Conservation (phyloP, 92 coral and sea anemone species). For the Parazoanthus swiftii region DNA sequence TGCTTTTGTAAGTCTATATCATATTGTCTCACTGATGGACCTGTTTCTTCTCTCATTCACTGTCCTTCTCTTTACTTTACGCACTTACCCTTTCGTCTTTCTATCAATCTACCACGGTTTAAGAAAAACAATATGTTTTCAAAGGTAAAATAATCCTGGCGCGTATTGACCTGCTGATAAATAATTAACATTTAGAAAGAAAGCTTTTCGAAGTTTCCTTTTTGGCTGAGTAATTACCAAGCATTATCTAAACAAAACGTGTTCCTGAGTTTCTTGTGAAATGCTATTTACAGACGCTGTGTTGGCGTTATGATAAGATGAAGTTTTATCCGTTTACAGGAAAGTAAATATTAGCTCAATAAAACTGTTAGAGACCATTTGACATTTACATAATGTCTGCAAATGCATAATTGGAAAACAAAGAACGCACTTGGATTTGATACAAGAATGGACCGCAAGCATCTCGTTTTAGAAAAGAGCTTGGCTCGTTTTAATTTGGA, state of each 20-base stretch:
- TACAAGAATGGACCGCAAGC: background rate
- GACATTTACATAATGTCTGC: constrained; percentile 11
- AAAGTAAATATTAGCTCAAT: constrained; percentile 25
- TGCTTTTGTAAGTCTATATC: background rate
- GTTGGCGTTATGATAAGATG: constrained; percentile 12
- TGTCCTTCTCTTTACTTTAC: background rate
- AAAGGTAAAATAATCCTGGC: background rate
- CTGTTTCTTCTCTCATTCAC: too few species aligned
- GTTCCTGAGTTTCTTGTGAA: constrained; percentile 13
- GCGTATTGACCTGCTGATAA: background rate
- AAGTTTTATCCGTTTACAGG: background rate
- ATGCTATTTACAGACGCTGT: constrained; percentile 9
- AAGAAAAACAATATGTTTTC: background rate
- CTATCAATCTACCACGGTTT: background rate
- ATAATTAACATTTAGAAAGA: constrained; percentile 4
- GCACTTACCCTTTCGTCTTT: background rate
- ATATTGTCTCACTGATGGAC: background rate
- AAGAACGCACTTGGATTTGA: background rate
- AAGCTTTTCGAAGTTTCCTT: background rate
- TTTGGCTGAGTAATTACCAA: background rate
- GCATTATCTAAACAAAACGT: constrained; percentile 17
- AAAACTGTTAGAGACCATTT: background rate
- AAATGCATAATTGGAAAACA: background rate
- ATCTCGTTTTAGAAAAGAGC: background rate
- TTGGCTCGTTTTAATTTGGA: background rate